A percentile compares a stretch with the other conserved stretches of the same genome.
phyloP scores from a whole-genome alignment of 37 sponge, comb jelly and placozoan genomes.

The Bolinopsis microptera region DNA sequence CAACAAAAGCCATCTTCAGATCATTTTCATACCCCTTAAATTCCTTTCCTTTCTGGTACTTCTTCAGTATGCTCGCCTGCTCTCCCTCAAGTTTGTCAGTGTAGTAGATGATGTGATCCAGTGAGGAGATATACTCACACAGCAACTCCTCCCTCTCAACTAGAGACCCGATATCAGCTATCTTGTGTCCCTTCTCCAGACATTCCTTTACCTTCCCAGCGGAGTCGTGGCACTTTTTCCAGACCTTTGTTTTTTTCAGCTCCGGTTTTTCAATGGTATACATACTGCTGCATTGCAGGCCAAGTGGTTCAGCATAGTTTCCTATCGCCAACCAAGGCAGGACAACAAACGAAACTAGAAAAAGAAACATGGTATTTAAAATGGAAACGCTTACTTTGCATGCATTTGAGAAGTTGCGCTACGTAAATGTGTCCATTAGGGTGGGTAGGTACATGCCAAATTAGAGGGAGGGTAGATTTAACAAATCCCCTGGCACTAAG shows the following conservation, averaged over 20 bases:
- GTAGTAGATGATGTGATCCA: background rate
- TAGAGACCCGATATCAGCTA: background rate
- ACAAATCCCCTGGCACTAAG: too few species aligned
- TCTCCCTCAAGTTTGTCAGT: background rate
- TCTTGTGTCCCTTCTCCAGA: background rate
- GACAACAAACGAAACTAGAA: background rate
- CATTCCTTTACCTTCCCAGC: background rate
- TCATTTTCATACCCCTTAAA: background rate
- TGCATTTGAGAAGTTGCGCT: too few species aligned
- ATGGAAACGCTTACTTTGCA: too few species aligned
- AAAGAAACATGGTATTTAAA: background rate
- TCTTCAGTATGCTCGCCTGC: background rate
- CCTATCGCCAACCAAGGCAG: background rate
- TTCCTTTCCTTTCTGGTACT: background rate
- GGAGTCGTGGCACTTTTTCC: background rate
- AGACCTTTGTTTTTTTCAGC: background rate
- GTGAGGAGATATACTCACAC: background rate
- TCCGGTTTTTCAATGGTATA: background rate
- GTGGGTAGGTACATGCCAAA: too few species aligned
- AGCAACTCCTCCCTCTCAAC: background rate
- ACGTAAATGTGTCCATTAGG: too few species aligned
- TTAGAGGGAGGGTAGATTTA: too few species aligned
- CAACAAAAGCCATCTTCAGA: background rate
- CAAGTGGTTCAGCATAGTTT: background rate
- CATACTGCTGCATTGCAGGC: background rate